Evolutionary conservation across 2,888 invertebrate species (phyloP).

Genomic region (Microplitis manilae): DNA sequence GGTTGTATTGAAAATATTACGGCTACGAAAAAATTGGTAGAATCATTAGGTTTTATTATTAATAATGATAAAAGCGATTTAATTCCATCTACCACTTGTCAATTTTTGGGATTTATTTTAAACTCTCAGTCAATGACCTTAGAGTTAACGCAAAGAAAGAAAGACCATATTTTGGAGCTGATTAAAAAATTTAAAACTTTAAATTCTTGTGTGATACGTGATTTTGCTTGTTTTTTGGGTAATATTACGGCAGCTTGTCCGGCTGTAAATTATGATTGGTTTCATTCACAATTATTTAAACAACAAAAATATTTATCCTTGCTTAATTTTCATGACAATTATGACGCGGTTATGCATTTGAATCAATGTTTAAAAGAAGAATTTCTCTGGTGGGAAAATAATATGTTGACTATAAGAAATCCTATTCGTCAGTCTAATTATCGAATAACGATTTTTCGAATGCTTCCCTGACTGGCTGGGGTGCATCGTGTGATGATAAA

Average conservation of each 20-base stretch:
- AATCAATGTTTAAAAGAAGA: neutral
- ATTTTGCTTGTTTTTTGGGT: constrained; percentile 49
- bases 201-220: constrained; percentile 44
- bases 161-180: constrained; percentile 7
- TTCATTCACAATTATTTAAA: neutral
- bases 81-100: constrained; percentile 22
- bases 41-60: constrained; percentile 31
- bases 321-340: neutral
- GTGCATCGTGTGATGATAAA: neutral
- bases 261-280: neutral
- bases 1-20: no score
- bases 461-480: neutral
- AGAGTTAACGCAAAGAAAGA: constrained; percentile 29
- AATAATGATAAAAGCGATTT: constrained; percentile 34
- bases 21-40: neutral
- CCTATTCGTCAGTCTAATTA: neutral
- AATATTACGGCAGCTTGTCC: constrained; percentile 49
- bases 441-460: neutral
- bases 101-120: constrained; percentile 34
- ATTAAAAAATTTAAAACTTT: constrained; percentile 4
- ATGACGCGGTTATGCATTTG: neutral
- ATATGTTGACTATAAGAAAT: neutral
- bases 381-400: neutral
- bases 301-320: neutral
- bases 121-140: constrained; percentile 30